phyloP scores from a whole-genome alignment of 2,888 invertebrate species.

The Pterostichus niger region DNA sequence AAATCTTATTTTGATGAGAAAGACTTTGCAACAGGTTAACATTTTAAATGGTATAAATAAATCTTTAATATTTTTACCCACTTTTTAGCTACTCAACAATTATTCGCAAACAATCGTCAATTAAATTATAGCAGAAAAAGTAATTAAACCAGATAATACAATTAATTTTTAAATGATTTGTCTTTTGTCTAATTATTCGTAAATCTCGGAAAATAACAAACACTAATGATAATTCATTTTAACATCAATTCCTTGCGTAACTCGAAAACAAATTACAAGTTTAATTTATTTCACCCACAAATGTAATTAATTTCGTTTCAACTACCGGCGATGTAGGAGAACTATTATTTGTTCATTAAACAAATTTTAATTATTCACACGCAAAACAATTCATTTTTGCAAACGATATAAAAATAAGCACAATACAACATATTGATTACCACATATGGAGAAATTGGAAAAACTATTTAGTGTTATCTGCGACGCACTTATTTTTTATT shows the following conservation, averaged over 20 bases:
- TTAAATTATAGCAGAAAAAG: too few species aligned
- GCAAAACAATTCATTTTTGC: constrained; percentile 12
- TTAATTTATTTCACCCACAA: constrained; percentile 43
- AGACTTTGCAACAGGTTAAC: too few species aligned
- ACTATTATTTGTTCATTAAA: constrained; percentile 40
- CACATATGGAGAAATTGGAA: too few species aligned
- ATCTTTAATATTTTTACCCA: too few species aligned
- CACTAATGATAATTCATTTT: constrained; percentile 24
- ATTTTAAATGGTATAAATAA: too few species aligned
- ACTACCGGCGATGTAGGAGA: neutral
- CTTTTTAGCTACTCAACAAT: too few species aligned
- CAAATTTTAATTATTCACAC: constrained; percentile 3
- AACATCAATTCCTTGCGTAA: constrained; percentile 29
- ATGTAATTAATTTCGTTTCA: constrained; percentile 38
- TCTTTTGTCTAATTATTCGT: neutral
- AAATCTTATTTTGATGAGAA: too few species aligned
- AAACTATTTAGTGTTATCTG: too few species aligned
- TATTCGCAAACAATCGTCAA: too few species aligned
- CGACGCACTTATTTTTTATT: too few species aligned
- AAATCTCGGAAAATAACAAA: constrained; percentile 10
- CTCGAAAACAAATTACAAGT: constrained; percentile 43
- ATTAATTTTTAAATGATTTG: constrained; percentile 8
- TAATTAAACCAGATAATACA: neutral
- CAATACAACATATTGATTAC: neutral
- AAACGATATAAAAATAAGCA: neutral